Evolutionary conservation across 2,797 vertebrate species (phyloP).

Genomic region (Crypturellus tataupa): DNA sequence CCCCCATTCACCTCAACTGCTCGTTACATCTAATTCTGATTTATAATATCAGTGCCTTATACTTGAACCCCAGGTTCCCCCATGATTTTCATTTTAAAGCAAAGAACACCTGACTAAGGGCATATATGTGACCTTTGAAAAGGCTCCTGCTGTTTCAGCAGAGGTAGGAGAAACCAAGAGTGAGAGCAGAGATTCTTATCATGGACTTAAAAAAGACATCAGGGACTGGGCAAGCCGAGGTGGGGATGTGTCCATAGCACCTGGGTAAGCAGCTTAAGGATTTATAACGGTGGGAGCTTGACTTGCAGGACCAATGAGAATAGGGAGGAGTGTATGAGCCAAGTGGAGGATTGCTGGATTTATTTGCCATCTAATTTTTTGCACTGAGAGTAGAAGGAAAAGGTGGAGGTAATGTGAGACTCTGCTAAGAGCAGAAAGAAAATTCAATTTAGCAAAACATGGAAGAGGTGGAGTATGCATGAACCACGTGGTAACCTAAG

Average conservation of each 20-base stretch:
- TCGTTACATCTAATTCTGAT: neutral
- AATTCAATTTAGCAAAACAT: neutral
- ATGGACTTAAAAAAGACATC: neutral
- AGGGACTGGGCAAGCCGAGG: neutral
- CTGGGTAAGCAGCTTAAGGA: neutral
- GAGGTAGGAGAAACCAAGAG: neutral
- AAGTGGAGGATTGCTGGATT: constrained; percentile 8
- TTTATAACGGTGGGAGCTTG: neutral
- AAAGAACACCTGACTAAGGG: neutral
- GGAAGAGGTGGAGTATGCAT: neutral
- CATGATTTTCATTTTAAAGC: neutral
- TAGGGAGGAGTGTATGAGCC: neutral
- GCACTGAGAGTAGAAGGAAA: neutral
- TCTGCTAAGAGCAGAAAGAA: neutral
- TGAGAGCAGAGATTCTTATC: neutral
- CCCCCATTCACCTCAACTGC: neutral
- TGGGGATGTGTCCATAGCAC: neutral
- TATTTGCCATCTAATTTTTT: constrained; percentile 35
- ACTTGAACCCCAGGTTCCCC: neutral
- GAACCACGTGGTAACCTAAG: neutral
- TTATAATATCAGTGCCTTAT: neutral
- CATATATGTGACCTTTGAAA: neutral
- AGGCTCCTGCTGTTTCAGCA: constrained; percentile 11
- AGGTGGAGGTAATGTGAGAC: neutral
- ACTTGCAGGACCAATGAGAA: neutral